Base-by-base conservation (phyloP, 2,113 vertebrate genomes). In the Chascanopsetta lugubris region DNA sequence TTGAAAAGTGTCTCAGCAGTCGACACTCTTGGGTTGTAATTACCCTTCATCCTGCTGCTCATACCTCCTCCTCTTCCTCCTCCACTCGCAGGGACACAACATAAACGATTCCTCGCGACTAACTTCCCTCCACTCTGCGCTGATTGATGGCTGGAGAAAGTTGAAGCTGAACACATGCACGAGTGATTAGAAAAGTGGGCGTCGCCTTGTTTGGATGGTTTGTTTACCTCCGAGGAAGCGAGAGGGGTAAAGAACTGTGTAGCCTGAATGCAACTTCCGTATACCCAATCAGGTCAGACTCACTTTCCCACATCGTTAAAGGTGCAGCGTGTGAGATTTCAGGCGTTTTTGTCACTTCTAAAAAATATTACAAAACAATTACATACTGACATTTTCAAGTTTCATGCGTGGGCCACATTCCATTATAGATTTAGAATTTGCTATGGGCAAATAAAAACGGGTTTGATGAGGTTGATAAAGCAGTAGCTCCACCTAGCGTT, bases 81-180 rank as follows among this genome's bases (percentile, higher is more conserved):
- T 25, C 55, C 50, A 56, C 62, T 48, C 53, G 47, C 29, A 66
- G 77, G 75, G 75, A 55, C 68, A 59, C 70, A 77, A 65, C 64
- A 63, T 49, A 68, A 57, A 64, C 67, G 36, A 78, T 76, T 61
- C 61, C 27, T 75, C 62, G 61, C 26, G 26, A n/a, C 48, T 8
- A 43, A 18, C 40, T 20, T 18, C 15, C 40, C 21, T 25, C 17
- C 24, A 29, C 24, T 11, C 49, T 45, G 24, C 55, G n/a, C n/a
- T n/a, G n/a, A n/a, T n/a, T n/a, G n/a, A 40, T 18, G n/a, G 25
- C 8, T 8, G 25, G 22, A 73, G 77, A 76, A 76, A 81, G 48
- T 11, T 55, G 13, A 9, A 29, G n/a, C 25, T 34, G 54, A 25
- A 55, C 50, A 15, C 38, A 36, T 2, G 34, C 62, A 54, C 1